Evolutionary conservation across 2,113 vertebrate genomes (phyloP), one percentile per base, ranked within the genome.

Genomic region (Prunella fulvescens): DNA sequence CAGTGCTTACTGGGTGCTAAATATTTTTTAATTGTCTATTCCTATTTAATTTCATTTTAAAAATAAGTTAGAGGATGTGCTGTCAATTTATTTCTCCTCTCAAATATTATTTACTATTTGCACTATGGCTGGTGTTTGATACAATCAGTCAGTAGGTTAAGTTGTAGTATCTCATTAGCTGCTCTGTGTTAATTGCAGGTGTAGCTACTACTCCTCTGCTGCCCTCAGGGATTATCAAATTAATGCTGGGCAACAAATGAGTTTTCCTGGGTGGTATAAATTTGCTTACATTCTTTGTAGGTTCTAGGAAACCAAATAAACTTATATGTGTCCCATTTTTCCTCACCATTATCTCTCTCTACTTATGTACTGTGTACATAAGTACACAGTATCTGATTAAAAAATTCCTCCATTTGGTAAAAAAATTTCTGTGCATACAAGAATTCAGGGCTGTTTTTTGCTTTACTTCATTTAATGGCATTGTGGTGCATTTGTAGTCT

Each of bases 251-350:
- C n/a, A 78, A 19, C 20, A 50, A 56, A 60, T 19, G 14, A 60
- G 13, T 40, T 47, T 29, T 69, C 25, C 11, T 39, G 50, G 12
- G 5, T 58, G 24, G 26, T 51, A 19, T 54, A 56, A 44, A 79
- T 71, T 83, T 90, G 11, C 22, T 61, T 44, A 37, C 5, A 4
- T 71, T 73, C n/a, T 78, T 74, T 73, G n/a, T 77, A 56, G 8
- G 7, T 18, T 51, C 14, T 57, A 81, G 65, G 44, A 51, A 79
- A 61, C 23, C 74, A 71, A 71, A 50, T n/a, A 57, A 87, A 33
- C 5, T 72, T 54, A 1, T 9, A 3, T 2, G 1, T 39, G 35
- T 51, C 15, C 29, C 1, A 1, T 53, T 77, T 72, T 84, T 28
- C 28, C 42, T 77, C 28, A 22, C 8, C 14, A 56, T n/a, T 35